phyloP scores from a whole-genome alignment of 23 tunicate species.

The Oikopleura albicans region DNA sequence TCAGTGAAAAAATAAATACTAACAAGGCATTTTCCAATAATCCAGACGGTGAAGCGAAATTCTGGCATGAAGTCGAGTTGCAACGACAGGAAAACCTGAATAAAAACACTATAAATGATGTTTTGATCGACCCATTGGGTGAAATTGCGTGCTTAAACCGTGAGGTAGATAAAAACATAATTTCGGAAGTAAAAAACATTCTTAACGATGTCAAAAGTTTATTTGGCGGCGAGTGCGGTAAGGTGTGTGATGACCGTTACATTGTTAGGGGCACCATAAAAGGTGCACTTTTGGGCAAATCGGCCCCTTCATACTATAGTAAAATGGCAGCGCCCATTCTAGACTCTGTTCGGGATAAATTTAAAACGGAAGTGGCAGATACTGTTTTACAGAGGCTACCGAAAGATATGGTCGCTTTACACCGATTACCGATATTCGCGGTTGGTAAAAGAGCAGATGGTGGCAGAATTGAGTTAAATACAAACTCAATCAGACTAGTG shows the following conservation, averaged over 20 bases:
- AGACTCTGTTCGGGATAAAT: neutral
- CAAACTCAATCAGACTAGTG: neutral
- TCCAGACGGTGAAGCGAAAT: neutral
- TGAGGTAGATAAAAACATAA: neutral
- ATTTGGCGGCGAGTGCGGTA: neutral
- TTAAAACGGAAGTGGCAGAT: neutral
- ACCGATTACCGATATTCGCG: neutral
- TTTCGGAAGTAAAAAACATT: neutral
- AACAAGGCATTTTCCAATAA: neutral
- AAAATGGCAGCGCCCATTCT: neutral
- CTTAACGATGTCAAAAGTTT: neutral
- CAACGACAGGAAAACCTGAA: neutral
- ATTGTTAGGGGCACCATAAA: neutral
- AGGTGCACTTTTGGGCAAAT: neutral
- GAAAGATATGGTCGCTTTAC: neutral
- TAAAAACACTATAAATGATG: neutral
- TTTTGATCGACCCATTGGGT: neutral
- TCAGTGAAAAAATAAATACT: neutral
- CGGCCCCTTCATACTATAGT: neutral
- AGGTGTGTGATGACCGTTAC: neutral
- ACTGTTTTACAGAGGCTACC: neutral
- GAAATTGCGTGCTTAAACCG: neutral
- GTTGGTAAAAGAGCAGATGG: neutral
- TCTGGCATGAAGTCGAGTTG: neutral
- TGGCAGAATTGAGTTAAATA: neutral